A percentile compares a stretch with the other conserved stretches of the same genome.
These are phyloP conservation scores for Physeter macrocephalus DNA, from an alignment of 2,113 vertebrate genomes.

Conservation along the genomic window DNA sequence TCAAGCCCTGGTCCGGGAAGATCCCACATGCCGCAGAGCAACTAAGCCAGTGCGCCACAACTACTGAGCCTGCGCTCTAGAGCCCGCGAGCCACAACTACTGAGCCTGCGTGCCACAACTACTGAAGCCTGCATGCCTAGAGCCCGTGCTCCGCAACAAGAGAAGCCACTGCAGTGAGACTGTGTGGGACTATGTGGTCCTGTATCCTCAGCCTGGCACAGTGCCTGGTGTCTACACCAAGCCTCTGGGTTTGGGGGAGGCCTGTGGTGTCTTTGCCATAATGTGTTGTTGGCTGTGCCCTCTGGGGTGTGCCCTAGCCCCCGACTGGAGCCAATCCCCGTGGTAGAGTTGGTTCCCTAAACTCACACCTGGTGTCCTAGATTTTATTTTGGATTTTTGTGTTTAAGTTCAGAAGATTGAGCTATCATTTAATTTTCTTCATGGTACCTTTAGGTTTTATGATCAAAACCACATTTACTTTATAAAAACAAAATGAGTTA, in stretches of 20 bases:
- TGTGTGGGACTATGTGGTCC: not conserved
- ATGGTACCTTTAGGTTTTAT: not conserved
- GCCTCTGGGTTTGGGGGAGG: not conserved
- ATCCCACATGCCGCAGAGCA: no score
- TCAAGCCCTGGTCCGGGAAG: no score
- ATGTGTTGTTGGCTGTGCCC: rapidly evolving
- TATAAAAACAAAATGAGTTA: slow-evolving; percentile 8
- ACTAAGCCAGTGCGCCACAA: no score
- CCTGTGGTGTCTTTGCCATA: not conserved
- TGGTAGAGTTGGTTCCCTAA: not conserved
- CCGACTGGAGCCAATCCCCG: not conserved
- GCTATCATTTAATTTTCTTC: not conserved
- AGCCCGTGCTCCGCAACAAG: no score
- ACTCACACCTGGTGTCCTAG: not conserved
- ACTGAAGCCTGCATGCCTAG: no score
- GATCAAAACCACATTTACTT: slow-evolving; percentile 5
- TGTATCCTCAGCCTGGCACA: not conserved
- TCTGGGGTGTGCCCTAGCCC: not conserved
- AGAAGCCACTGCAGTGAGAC: no score
- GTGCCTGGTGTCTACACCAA: not conserved
- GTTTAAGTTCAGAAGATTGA: not conserved
- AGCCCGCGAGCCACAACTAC: no score
- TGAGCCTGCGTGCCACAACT: no score
- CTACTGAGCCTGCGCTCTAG: no score
- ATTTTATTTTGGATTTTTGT: not conserved